Base-by-base conservation (phyloP, 2,113 vertebrate species). In the Saimiri boliviensis region DNA sequence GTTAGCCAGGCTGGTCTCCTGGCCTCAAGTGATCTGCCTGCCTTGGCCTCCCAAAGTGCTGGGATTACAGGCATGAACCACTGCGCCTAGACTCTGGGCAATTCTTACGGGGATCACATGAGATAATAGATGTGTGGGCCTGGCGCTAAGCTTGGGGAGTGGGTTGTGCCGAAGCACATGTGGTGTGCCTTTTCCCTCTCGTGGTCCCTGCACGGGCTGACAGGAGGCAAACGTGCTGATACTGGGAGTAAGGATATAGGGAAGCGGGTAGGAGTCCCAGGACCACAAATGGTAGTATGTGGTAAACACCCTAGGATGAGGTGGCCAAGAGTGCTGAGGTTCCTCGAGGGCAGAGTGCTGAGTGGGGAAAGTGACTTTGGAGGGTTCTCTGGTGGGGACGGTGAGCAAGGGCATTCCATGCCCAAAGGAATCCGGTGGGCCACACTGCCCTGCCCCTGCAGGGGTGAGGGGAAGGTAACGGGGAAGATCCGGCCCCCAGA, bases 111-210 rank as follows among this genome's bases (percentile, higher is more conserved):
- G 37, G 23, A 91, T 8, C 37, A 37, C 90, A 56, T n/a, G 63
- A 60, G 47, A 32, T 4, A 81, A 9, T 20, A 49, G 20, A 42
- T 74, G 23, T 19, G 60, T 63, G 74, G 49, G n/a, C 12, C 40
- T 68, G 40, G n/a, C 8, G 54, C 23, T 4, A 1, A 32, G 37
- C 23, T 68, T 2, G 9, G n/a, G 54, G 19, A 23, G 27, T 7
- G 25, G 35, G 20, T 11, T 54, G 58, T 20, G 5, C 8, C 0
- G 1, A 12, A 52, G 70, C 9, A 7, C 32, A 16, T 1, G 16
- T 52, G 13, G 40, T 30, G 40, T 25, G 40, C 17, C 0, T 52
- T 93, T 89, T 74, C 73, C 73, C 73, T n/a, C 17, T 0, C 60
- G 1, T 30, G 30, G 25, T 42, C 23, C 25, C 58, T 6, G 25